Evolutionary conservation across 2,888 invertebrate genomes (phyloP), one percentile per base, ranked within the genome.

Genomic region (Drosophila siamana): DNA sequence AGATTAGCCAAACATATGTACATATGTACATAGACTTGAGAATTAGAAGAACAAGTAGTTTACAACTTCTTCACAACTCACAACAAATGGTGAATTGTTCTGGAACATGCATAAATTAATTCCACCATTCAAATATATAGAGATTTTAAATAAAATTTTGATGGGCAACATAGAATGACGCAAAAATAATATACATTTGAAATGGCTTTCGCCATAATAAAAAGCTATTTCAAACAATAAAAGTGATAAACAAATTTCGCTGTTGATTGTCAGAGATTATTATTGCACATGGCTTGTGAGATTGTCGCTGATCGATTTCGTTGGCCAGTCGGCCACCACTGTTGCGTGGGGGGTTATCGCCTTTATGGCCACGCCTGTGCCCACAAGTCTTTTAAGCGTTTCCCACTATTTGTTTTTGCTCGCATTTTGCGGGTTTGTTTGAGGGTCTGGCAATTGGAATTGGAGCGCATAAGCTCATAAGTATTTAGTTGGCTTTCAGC

Each of bases 401-500:
- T 54, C 19, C 1, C 3, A 19, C 8, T 28, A 9, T 28, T 28
- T 9, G 47, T 11, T n/a, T n/a, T n/a, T n/a, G n/a, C n/a, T n/a
- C n/a, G n/a, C n/a, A n/a, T n/a, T 33, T 41, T 19, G 19, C 19
- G 19, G 19, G 19, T 3, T 3, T 2, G 19, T 19, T 1, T n/a
- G 11, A 28, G 22, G 36, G 57, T 46, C 40, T 47, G 26, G 60
- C n/a, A 65, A 64, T 56, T 57, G 52, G 38, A 74, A 67, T 73
- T 77, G 55, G 55, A 62, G 68, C 73, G 46, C 43, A 55, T 41
- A 41, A 48, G 43, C 30, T 16, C 47, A 28, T 50, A 50, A 43
- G 54, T 50, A 30, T 52, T 55, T 36, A 46, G 36, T 41, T 75
- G 43, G 30, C 44, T 69, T 74, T 28, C 22, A 46, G 40, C 13